A percentile compares a stretch with the other conserved stretches of the same genome.
These are phyloP conservation scores for Chaetodon auriga DNA, from an alignment of 2,113 vertebrate species.

Conservation along the genomic window DNA sequence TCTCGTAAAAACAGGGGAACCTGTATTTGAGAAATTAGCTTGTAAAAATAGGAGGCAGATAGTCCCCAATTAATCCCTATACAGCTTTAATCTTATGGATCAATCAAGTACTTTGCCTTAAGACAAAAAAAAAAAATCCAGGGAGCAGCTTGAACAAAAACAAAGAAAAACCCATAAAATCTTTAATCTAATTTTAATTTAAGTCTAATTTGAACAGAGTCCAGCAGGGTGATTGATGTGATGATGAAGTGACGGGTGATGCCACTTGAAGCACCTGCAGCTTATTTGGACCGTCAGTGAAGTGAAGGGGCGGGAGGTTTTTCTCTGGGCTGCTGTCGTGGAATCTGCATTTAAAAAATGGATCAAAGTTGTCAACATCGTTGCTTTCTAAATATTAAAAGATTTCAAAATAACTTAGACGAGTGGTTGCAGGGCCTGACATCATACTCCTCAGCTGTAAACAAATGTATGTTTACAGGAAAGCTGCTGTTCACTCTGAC, in stretches of 20 bases:
- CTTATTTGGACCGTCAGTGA: not conserved
- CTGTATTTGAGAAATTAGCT: not conserved
- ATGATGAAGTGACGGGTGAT: not conserved
- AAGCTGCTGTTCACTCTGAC: not conserved
- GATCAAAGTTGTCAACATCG: not conserved
- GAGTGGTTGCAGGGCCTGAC: slow-evolving; percentile 1
- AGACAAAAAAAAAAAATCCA: not conserved
- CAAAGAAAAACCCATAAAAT: not conserved
- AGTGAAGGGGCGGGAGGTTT: not conserved
- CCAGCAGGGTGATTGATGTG: not conserved
- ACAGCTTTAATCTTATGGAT: not conserved
- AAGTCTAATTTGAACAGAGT: not conserved
- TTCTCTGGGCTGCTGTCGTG: not conserved
- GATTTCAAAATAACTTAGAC: not conserved
- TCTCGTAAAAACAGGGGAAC: not conserved
- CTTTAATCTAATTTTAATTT: not conserved
- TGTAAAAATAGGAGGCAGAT: not conserved
- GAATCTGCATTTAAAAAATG: not conserved
- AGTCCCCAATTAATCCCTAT: not conserved
- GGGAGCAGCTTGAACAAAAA: not conserved
- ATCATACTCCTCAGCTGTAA: not conserved
- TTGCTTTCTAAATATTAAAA: not conserved
- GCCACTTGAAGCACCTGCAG: not conserved
- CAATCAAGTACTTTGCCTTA: not conserved
- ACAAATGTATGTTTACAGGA: not conserved